Evolutionary conservation across 1,140 invertebrate genomes (phyloP), one percentile per base, ranked within the genome.

Genomic region (Cyclargus thomasi): DNA sequence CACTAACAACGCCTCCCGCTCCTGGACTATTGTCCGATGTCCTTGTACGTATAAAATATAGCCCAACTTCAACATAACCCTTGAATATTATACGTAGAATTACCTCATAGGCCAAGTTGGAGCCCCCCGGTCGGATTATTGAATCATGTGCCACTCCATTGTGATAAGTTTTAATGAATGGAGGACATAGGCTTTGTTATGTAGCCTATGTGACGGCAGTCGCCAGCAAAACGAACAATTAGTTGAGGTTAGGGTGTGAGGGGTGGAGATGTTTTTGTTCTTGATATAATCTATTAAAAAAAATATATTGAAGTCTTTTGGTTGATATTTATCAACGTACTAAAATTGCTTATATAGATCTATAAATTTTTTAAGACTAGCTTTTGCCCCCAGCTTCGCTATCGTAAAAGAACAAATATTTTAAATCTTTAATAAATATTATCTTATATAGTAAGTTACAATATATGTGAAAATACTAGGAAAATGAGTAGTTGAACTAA

Each of bases 121-220:
- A 4, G 29, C 55, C 67, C 72, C 70, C 71, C 68, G 67, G 74
- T 72, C 55, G 64, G 76, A n/a, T 81, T 82, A 84, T 82, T 81
- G 79, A 82, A 82, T 82, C 82, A 82, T 76, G 78, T 77, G 73
- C 71, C 63, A 65, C 68, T 65, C 77, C 67, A 81, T 82, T 84
- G 78, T 83, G 72, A 70, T 75, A 76, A 79, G 79, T 81, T 82
- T 77, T 78, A 84, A 82, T 82, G 79, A 82, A 83, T 79, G 74
- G 74, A 57, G n/a, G 21, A 18, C 53, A 14, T 65, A 65, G 22
- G 53, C 53, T 66, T 23, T 53, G 53, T 17, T 20, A 20, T 20
- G 55, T 18, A 59, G 18, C 18, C 55, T 55, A 20, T 18, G 18
- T 18, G 17, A 20, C 55, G 55, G 17, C 7, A 8, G 21, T 29